A percentile compares a stretch with the other conserved stretches of the same genome.
These are phyloP conservation scores for Tetheella fluctuosa DNA, from an alignment of 2,888 invertebrate genomes.

Conservation along the genomic window DNA sequence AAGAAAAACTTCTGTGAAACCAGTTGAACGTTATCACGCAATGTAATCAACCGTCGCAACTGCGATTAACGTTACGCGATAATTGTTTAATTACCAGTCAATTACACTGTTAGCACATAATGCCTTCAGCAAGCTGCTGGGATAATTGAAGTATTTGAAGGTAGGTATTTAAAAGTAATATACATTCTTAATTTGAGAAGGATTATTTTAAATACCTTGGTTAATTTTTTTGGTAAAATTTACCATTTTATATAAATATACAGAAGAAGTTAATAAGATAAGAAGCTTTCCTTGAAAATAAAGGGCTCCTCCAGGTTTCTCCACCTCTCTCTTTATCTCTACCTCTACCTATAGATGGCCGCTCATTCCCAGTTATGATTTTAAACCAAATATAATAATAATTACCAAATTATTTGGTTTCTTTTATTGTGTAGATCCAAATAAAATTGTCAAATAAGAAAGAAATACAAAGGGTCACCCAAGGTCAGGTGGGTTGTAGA, in stretches of 20 bases:
- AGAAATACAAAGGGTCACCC: not conserved
- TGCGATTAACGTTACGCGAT: constrained; percentile 4
- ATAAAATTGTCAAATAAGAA: not conserved
- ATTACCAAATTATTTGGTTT: not conserved
- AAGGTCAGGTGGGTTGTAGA: not conserved
- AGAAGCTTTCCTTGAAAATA: too few relatives aligned
- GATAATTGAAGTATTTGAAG: not conserved
- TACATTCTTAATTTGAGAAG: too few relatives aligned
- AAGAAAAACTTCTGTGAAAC: not conserved
- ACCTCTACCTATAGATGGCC: too few relatives aligned
- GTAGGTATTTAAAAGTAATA: too few relatives aligned
- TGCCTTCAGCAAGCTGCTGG: not conserved
- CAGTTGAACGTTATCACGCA: not conserved
- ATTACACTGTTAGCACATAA: not conserved
- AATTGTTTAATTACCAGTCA: constrained; percentile 4
- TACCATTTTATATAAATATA: too few relatives aligned
- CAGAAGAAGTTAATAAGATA: too few relatives aligned
- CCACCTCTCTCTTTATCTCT: too few relatives aligned
- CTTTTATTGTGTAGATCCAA: not conserved
- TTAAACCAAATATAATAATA: too few relatives aligned
- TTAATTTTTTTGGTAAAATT: too few relatives aligned
- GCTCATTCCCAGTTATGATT: too few relatives aligned
- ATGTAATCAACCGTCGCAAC: not conserved
- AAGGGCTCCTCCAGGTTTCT: too few relatives aligned
- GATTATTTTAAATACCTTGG: too few relatives aligned